phyloP scores from a whole-genome alignment of 2,888 invertebrate species.

The Schizotus pectinicornis region DNA sequence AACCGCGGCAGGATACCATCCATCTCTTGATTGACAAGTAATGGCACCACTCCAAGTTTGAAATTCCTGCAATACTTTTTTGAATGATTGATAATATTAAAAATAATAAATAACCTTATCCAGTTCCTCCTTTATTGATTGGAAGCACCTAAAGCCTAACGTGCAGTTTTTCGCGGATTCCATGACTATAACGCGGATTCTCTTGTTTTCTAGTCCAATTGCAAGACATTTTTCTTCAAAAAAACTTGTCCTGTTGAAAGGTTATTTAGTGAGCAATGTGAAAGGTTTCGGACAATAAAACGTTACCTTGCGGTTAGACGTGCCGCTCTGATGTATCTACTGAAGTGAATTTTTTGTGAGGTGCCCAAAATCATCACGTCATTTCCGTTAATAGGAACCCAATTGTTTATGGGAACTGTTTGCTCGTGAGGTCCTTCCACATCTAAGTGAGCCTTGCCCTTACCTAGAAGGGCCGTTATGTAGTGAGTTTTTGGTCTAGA shows the following conservation, averaged over 20 bases:
- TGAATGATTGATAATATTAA: not conserved
- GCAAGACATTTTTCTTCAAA: conserved; percentile 66
- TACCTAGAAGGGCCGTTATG: conserved; percentile 72
- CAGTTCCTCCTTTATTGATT: conserved; percentile 22
- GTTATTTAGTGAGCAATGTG: conserved; percentile 2
- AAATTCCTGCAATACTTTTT: not conserved
- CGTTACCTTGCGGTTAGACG: conserved; percentile 57
- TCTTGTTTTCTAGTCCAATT: conserved; percentile 60
- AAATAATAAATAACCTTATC: not conserved
- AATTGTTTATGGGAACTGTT: conserved; percentile 66
- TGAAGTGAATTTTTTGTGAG: conserved; percentile 64
- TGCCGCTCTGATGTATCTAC: conserved; percentile 71
- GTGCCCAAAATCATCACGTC: conserved; percentile 71
- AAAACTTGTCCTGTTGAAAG: conserved; percentile 45
- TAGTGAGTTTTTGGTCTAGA: conserved; percentile 64
- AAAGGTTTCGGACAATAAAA: conserved; percentile 11
- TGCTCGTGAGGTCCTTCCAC: conserved; percentile 74
- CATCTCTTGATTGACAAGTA: conserved; percentile 68
- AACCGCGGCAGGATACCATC: conserved; percentile 77
- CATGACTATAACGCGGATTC: conserved; percentile 61
- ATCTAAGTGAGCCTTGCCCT: conserved; percentile 64
- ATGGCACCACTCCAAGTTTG: conserved; percentile 71
- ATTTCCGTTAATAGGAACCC: conserved; percentile 63
- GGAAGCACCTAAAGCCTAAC: conserved; percentile 64
- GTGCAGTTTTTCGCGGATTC: conserved; percentile 63